Base-by-base conservation (phyloP, 1,140 invertebrate genomes). In the Tetramorium alpestre region DNA sequence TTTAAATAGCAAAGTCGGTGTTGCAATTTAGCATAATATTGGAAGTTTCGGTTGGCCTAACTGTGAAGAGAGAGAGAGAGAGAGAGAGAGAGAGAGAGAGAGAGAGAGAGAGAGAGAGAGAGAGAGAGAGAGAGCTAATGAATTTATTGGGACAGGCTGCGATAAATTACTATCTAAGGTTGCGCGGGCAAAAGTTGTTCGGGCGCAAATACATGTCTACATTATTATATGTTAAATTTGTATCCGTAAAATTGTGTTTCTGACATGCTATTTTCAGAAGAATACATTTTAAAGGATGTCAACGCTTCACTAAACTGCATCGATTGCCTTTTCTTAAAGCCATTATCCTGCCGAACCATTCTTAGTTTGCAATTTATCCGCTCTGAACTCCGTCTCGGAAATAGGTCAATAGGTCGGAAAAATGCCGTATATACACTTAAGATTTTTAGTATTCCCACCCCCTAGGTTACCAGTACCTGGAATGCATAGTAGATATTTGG, bases 401-500 rank as follows among this genome's bases (percentile, higher is more conserved):
- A 84, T 70, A 81, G 64, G 77, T 75, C 33, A 62, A 72, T 82
- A 73, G 80, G 67, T 82, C 25, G 13, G 18, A 5, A 75, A 33
- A 80, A 54, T 67, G 33, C 25, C 10, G 69, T 73, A n/a, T 54
- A n/a, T 54, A 82, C 25, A 75, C 7, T 75, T 84, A 84, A 73
- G 41, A 84, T 73, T 75, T 84, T 44, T 73, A 64, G 72, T 87
- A 87, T 73, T 72, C 44, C 65, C 41, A 75, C 47, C 73, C 28
- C 60, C 22, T 90, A 90, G 88, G 77, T 87, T 87, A 90, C 47
- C 72, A 87, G 41, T 78, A 89, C 62, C 47, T 88, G 88, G 89
- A 90, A 90, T 90, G 89, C 75, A 38, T 90, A 90, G 88, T 84
- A 89, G 65, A 72, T 89, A 90, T 51, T 69, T 87, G 54, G 11